phyloP scores from a whole-genome alignment of 2,113 vertebrate species.

The Pterocles gutturalis region DNA sequence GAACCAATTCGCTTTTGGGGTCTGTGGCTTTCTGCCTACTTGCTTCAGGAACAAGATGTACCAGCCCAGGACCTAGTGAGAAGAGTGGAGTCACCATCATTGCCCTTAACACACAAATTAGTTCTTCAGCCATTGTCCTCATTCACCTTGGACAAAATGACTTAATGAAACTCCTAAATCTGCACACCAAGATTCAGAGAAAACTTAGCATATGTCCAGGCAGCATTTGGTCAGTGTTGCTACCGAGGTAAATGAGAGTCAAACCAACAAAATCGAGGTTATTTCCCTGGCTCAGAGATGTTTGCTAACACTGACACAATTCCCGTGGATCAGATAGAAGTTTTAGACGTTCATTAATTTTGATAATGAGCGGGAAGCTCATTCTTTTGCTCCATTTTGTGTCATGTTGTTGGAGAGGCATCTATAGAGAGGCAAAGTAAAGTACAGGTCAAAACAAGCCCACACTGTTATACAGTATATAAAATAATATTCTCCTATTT shows the following conservation, averaged over 20 bases:
- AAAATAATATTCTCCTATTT: background rate
- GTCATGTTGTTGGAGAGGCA: background rate
- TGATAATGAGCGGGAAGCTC: background rate
- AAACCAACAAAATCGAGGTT: background rate
- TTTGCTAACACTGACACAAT: background rate
- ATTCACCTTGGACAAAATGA: background rate
- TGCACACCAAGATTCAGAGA: background rate
- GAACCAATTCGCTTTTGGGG: background rate
- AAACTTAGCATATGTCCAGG: background rate
- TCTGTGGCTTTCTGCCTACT: background rate
- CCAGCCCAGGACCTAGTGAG: background rate
- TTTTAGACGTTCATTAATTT: background rate
- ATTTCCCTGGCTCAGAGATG: background rate
- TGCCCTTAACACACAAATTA: background rate
- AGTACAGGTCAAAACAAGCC: background rate
- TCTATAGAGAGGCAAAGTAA: background rate
- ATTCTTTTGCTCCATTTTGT: background rate
- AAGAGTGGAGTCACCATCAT: accelerated
- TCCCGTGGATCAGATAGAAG: background rate
- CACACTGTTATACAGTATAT: background rate
- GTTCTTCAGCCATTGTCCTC: background rate
- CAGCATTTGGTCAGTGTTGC: background rate
- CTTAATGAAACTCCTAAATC: background rate
- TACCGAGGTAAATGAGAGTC: background rate
- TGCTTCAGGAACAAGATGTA: background rate